These are phyloP conservation scores for Catocala fraxini DNA, from an alignment of 2,888 invertebrate genomes.

Conservation along the genomic window DNA sequence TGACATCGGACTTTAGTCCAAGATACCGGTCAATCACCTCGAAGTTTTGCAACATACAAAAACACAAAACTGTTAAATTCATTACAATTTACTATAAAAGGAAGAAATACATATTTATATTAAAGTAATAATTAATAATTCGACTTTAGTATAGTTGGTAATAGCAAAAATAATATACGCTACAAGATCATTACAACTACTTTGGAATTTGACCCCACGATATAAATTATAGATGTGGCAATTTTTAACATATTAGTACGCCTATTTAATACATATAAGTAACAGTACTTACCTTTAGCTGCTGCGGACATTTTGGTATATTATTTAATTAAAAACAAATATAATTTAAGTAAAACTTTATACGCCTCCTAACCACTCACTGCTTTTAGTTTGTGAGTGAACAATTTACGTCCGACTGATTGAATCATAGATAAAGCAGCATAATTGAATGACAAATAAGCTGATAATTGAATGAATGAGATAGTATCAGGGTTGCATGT, in stretches of 20 bases:
- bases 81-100: no score
- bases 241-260: neutral
- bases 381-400: conserved; percentile 43
- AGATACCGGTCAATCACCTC: conserved; percentile 11
- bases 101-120: conserved; percentile 10
- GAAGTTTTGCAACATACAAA: conserved; percentile 2
- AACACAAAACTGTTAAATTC: neutral
- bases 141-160: no score
- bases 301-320: conserved; percentile 72
- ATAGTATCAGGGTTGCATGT: conserved; percentile 21
- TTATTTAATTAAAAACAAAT: conserved; percentile 8
- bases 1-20: conserved; percentile 17
- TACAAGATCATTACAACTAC: conserved; percentile 17
- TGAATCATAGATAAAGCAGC: conserved; percentile 29
- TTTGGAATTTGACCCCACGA: conserved; percentile 61
- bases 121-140: neutral
- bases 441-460: conserved; percentile 43
- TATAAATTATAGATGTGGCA: neutral
- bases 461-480: conserved; percentile 43
- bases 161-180: neutral
- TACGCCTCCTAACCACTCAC: conserved; percentile 26
- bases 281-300: conserved; percentile 73
- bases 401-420: conserved; percentile 27
- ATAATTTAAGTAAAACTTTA: neutral
- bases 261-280: neutral